A percentile compares a stretch with the other conserved stretches of the same genome.
Evolutionary conservation across 2,113 vertebrate species (phyloP).

Genomic region (Pao palembangensis): DNA sequence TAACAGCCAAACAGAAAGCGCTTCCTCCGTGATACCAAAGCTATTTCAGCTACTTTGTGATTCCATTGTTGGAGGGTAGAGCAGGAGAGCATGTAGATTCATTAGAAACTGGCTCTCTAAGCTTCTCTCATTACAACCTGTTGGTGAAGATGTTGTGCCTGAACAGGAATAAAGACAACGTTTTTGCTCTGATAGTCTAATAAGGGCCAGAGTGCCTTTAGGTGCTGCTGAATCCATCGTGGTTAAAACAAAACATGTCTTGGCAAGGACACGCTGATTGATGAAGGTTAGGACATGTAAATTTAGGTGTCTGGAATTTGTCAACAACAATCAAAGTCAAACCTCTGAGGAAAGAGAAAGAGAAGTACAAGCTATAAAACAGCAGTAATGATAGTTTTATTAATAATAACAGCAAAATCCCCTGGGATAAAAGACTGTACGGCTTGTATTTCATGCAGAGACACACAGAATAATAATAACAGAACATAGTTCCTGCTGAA

Average conservation of each 20-base stretch:
- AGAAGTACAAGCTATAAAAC: constrained; percentile 13
- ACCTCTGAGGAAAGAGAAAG: constrained; percentile 5
- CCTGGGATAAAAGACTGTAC: constrained; percentile 20
- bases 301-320: constrained; percentile 51
- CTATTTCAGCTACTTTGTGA: constrained; percentile 22
- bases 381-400: constrained; percentile 14
- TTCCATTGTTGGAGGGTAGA: constrained; percentile 33
- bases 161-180: constrained; percentile 22
- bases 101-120: constrained; percentile 22
- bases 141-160: constrained; percentile 13
- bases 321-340: constrained; percentile 42
- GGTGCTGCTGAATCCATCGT: constrained; percentile 28
- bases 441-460: too few species aligned
- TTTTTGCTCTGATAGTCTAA: constrained; percentile 29
- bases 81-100: not conserved
- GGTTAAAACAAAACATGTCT: constrained; percentile 48
- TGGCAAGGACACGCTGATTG: constrained; percentile 61
- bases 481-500: too few species aligned
- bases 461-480: too few species aligned
- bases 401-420: too few species aligned
- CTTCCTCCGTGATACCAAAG: not conserved
- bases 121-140: not conserved
- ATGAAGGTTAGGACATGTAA: constrained; percentile 56
- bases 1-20: constrained; percentile 23
- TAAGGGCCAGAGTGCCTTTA: constrained; percentile 39